Percentiles rank a stretch among this genome's conserved stretches.
Evolutionary conservation across 2,113 vertebrate genomes (phyloP).

Genomic region (Daboia siamensis): DNA sequence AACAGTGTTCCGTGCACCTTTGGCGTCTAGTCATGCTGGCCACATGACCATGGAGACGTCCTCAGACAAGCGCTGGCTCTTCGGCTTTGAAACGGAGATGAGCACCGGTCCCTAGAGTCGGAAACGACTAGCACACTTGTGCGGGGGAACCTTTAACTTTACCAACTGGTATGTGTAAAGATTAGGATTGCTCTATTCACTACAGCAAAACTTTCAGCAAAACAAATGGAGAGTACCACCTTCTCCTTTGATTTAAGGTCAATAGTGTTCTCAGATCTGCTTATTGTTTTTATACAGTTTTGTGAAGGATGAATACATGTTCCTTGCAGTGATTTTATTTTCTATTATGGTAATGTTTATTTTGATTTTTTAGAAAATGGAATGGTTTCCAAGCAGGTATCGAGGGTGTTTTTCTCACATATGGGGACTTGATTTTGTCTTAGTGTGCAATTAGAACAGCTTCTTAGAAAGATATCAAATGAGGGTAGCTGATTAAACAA

Average conservation of each 20-base stretch:
- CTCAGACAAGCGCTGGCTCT: no score
- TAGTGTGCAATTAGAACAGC: constrained; percentile 32
- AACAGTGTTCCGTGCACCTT: no score
- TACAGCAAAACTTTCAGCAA: constrained; percentile 26
- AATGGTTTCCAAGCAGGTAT: constrained; percentile 34
- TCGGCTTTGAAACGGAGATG: no score
- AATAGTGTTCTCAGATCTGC: constrained; percentile 50
- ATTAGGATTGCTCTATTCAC: constrained; percentile 23
- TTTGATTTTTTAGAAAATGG: constrained; percentile 36
- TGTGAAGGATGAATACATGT: constrained; percentile 44
- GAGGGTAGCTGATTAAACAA: constrained; percentile 43
- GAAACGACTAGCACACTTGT: no score
- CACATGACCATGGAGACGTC: no score
- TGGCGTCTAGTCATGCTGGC: no score
- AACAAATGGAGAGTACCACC: constrained; percentile 38
- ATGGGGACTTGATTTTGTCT: constrained; percentile 16
- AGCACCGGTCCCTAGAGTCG: no score
- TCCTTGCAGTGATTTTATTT: constrained; percentile 14
- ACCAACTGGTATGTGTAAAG: neutral
- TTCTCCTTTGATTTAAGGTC: constrained; percentile 42
- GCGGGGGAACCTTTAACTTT: no score
- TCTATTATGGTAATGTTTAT: neutral
- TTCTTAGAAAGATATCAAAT: constrained; percentile 36
- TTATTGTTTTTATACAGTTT: constrained; percentile 49
- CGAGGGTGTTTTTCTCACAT: constrained; percentile 22